A percentile compares a stretch with the other conserved stretches of the same genome.
These are phyloP conservation scores for Silurus aristotelis DNA, from an alignment of 2,797 vertebrate genomes.

Conservation along the genomic window DNA sequence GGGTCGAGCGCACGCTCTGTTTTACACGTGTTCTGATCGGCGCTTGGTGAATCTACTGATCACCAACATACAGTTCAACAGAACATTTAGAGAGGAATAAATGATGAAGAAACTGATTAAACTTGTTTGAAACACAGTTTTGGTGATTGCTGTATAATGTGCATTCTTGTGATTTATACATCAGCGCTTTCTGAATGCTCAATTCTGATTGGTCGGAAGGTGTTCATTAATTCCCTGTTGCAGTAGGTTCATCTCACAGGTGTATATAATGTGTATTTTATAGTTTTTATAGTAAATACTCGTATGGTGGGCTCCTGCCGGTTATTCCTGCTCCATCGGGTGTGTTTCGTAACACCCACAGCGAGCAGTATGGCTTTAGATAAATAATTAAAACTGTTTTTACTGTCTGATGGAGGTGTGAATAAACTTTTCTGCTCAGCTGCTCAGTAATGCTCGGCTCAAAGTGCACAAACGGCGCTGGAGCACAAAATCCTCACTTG, in stretches of 20 bases:
- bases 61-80: no score
- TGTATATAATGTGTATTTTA: no score
- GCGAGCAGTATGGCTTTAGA: not conserved
- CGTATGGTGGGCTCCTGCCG: not conserved
- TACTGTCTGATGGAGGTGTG: not conserved
- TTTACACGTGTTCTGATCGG: no score
- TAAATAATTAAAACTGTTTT: not conserved
- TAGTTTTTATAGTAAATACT: not conserved
- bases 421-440: not conserved
- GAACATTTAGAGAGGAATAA: no score
- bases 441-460: not conserved
- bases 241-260: not conserved
- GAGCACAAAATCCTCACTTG: not conserved
- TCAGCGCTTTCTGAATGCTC: not conserved
- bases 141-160: not conserved
- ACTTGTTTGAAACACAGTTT: not conserved
- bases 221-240: not conserved
- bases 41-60: no score
- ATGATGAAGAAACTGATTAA: not conserved
- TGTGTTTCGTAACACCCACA: no score
- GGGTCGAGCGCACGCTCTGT: no score
- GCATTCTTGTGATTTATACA: not conserved
- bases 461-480: constrained; percentile 21
- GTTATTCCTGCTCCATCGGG: not conserved
- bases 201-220: not conserved